Percentiles rank a stretch among this genome's conserved stretches.
Evolutionary conservation across 2,888 invertebrate species (phyloP).

Genomic region (Taphrorychus bicolor): DNA sequence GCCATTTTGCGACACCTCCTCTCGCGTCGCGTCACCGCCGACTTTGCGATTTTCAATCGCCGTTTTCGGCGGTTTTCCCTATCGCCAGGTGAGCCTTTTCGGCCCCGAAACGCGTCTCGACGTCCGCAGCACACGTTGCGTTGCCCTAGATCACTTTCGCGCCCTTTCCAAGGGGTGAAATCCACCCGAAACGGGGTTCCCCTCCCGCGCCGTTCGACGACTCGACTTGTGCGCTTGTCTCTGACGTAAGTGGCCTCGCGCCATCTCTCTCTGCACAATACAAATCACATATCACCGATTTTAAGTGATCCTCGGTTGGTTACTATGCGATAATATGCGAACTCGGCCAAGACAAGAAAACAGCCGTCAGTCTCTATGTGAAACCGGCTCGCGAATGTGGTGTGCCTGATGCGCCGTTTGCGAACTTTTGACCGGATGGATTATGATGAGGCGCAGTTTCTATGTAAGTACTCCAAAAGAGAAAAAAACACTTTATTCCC

Average conservation of each 20-base stretch:
- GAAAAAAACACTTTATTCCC: not conserved
- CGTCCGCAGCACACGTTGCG: slow-evolving; percentile 7
- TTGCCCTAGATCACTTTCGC: slow-evolving; percentile 34
- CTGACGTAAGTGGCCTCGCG: slow-evolving; percentile 46
- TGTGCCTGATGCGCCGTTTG: slow-evolving; percentile 31
- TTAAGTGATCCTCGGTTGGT: slow-evolving; percentile 51
- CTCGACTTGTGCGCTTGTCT: slow-evolving; percentile 48
- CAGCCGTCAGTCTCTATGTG: slow-evolving; percentile 42
- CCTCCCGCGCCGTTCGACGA: slow-evolving; percentile 34
- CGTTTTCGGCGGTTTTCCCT: slow-evolving; percentile 47
- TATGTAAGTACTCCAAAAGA: slow-evolving; percentile 18
- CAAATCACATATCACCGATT: slow-evolving; percentile 43
- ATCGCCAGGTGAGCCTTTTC: slow-evolving; percentile 50
- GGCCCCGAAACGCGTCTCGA: slow-evolving; percentile 42
- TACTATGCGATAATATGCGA: slow-evolving; percentile 50
- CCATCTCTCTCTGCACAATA: slow-evolving; percentile 47
- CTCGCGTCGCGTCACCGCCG: slow-evolving; percentile 51
- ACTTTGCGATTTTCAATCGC: slow-evolving; percentile 50
- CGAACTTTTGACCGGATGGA: slow-evolving; percentile 37
- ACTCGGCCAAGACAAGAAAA: slow-evolving; percentile 43
- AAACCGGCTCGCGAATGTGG: slow-evolving; percentile 21
- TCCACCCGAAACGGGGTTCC: slow-evolving; percentile 44
- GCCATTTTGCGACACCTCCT: slow-evolving; percentile 56
- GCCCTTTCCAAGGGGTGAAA: slow-evolving; percentile 42
- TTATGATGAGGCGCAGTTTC: slow-evolving; percentile 31